These are phyloP conservation scores for Lytechinus variegatus DNA, from an alignment of 35 echinoderm and acorn worm species.

Conservation along the genomic window DNA sequence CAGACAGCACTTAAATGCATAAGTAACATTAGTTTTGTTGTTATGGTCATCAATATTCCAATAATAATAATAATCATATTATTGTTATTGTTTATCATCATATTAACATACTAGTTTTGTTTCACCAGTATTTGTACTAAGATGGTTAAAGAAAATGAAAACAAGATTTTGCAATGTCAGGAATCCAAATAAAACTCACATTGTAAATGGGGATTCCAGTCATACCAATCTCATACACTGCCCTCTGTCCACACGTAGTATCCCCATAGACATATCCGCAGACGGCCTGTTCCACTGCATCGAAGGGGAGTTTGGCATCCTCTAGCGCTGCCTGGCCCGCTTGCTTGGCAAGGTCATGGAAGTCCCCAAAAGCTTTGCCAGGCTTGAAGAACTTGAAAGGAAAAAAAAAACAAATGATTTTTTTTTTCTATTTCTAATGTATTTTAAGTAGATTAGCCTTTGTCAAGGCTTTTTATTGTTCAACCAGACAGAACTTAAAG, in stretches of 20 bases:
- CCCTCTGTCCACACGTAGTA: conserved; percentile 93
- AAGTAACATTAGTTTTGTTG: too few relatives aligned
- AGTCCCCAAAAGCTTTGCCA: conserved; percentile 81
- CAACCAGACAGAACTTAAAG: too few relatives aligned
- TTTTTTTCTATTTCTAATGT: too few relatives aligned
- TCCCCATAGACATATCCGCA: conserved; percentile 95
- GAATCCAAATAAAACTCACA: conserved; percentile 46
- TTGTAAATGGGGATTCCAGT: conserved; percentile 98
- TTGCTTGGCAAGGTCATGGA: conserved; percentile 83
- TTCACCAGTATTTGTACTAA: too few relatives aligned
- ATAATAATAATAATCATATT: too few relatives aligned
- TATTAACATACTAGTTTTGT: too few relatives aligned
- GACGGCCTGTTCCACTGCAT: conserved; percentile 77
- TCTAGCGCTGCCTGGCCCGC: conserved; percentile 73
- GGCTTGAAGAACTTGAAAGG: conserved; percentile 94
- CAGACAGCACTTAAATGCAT: too few relatives aligned
- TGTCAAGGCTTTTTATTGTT: too few relatives aligned
- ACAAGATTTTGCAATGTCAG: background rate
- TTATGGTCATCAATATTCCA: too few relatives aligned
- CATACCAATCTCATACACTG: conserved; percentile 83
- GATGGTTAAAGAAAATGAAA: too few relatives aligned
- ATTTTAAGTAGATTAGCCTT: too few relatives aligned
- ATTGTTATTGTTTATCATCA: too few relatives aligned
- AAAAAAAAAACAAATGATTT: background rate
- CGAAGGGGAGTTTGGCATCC: conserved; percentile 85